These are phyloP conservation scores for Adrianichthys oophorus DNA, from an alignment of 2,797 vertebrate genomes.

Conservation along the genomic window DNA sequence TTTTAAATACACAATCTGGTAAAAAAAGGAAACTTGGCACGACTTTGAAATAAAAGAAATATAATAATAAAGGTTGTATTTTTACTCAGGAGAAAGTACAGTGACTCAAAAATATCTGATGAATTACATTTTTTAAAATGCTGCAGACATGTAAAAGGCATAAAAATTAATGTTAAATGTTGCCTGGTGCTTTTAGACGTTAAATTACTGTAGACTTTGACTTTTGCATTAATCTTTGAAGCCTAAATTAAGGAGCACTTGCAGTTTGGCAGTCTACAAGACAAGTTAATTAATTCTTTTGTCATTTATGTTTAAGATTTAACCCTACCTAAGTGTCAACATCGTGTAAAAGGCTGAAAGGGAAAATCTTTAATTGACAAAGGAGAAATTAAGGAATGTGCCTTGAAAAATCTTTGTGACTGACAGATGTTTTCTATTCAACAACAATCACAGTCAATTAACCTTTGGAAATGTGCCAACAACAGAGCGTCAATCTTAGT, in stretches of 20 bases:
- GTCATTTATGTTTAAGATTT: constrained; percentile 22
- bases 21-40: constrained; percentile 23
- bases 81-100: neutral
- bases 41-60: constrained; percentile 12
- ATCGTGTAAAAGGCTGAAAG: constrained; percentile 9
- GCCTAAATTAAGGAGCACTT: constrained; percentile 2
- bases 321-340: constrained; percentile 9
- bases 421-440: constrained; percentile 50
- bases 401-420: constrained; percentile 27
- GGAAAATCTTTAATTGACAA: constrained; percentile 26
- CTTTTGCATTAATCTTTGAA: constrained; percentile 32
- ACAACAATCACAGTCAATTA: constrained; percentile 64
- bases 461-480: constrained; percentile 55
- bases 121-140: constrained; percentile 3
- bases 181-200: neutral
- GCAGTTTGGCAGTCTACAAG: constrained; percentile 2
- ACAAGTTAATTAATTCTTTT: constrained; percentile 26
- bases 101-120: constrained; percentile 10
- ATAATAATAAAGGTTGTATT: constrained; percentile 30
- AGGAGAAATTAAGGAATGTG: constrained; percentile 12
- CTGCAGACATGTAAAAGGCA: constrained; percentile 24
- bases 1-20: constrained; percentile 15
- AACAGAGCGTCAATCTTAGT: constrained; percentile 56
- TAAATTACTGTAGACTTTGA: neutral
- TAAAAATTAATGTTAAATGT: constrained; percentile 14